phyloP scores from a whole-genome alignment of 2,797 vertebrate genomes.

The Spinibarbus caldwelli region DNA sequence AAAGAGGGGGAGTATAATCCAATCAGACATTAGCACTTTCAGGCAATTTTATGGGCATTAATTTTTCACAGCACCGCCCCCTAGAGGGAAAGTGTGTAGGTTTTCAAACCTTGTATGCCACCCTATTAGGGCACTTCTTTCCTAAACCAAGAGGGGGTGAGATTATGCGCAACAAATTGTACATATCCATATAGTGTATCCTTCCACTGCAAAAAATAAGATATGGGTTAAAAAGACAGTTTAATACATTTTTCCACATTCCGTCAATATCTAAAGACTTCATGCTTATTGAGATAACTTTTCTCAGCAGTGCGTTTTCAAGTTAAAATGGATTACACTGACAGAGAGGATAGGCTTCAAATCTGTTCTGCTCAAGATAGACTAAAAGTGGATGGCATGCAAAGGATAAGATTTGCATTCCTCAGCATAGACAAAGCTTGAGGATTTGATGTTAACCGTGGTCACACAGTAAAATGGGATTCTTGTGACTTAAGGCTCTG shows the following conservation, averaged over 20 bases:
- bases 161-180: constrained; percentile 97
- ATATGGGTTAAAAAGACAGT: constrained; percentile 72
- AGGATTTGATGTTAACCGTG: constrained; percentile 54
- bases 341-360: constrained; percentile 46
- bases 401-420: constrained; percentile 68
- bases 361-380: constrained; percentile 44
- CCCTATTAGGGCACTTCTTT: constrained; percentile 96
- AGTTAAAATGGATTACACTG: constrained; percentile 43
- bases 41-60: constrained; percentile 47
- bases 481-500: constrained; percentile 44
- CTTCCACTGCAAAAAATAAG: constrained; percentile 89
- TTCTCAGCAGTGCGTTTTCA: constrained; percentile 7
- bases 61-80: constrained; percentile 65
- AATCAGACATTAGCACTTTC: constrained; percentile 46
- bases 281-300: constrained; percentile 16
- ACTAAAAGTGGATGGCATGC: constrained; percentile 51
- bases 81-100: constrained; percentile 64
- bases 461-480: constrained; percentile 58
- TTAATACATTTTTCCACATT: constrained; percentile 22
- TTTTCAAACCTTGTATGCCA: constrained; percentile 98
- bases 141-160: constrained; percentile 96
- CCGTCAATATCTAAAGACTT: neutral
- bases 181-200: constrained; percentile 97
- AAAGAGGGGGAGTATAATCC: constrained; percentile 57
- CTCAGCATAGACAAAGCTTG: constrained; percentile 60